Evolutionary conservation across 2,888 invertebrate species (phyloP).

Genomic region (Anticlea derivata): DNA sequence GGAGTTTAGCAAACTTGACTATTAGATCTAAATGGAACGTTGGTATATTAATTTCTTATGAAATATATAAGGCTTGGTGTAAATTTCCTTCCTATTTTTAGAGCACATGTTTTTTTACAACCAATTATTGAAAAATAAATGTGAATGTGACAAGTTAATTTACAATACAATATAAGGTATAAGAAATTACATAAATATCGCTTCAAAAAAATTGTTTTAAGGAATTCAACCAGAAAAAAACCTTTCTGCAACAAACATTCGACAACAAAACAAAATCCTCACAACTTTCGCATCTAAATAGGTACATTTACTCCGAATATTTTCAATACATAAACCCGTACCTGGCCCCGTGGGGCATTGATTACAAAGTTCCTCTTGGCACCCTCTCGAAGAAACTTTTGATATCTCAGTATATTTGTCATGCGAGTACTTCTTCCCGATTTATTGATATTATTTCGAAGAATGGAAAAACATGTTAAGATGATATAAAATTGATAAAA

Average conservation of each 20-base stretch:
- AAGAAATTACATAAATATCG: too few species aligned
- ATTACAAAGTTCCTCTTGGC: constrained; percentile 43
- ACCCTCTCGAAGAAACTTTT: constrained; percentile 36
- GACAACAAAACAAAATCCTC: constrained; percentile 28
- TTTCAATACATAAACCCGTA: constrained; percentile 34
- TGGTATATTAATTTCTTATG: not conserved
- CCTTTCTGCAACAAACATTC: constrained; percentile 17
- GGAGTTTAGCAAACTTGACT: constrained; percentile 29
- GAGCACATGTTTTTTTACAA: too few species aligned
- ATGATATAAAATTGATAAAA: constrained; percentile 26
- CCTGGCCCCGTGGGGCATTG: constrained; percentile 39
- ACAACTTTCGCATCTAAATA: constrained; percentile 32
- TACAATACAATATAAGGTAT: too few species aligned
- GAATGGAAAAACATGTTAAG: constrained; percentile 38
- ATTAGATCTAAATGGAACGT: constrained; percentile 18
- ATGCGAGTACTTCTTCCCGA: constrained; percentile 35
- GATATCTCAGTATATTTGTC: constrained; percentile 41
- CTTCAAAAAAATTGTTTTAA: not conserved
- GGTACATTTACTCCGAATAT: constrained; percentile 26
- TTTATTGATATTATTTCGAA: constrained; percentile 42
- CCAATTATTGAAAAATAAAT: too few species aligned
- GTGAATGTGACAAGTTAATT: too few species aligned
- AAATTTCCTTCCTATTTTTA: too few species aligned
- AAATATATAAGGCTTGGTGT: too few species aligned
- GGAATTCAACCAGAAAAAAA: not conserved